Conservation (phyloP, 2,113 vertebrate species). For the Rattus rattus region DNA sequence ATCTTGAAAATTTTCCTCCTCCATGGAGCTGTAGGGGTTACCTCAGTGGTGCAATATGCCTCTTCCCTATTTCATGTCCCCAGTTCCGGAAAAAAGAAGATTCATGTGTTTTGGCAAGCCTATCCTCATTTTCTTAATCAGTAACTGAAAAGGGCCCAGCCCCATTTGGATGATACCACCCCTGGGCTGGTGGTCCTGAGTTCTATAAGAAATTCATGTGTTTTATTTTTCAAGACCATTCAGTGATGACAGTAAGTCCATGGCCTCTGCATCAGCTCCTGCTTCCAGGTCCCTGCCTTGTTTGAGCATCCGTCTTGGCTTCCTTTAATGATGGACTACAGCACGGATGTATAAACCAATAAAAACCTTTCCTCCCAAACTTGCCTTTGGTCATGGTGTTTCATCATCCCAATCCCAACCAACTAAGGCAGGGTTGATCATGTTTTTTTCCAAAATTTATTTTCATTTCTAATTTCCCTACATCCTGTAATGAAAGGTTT, state of each 20-base stretch:
- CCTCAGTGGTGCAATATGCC: too few species aligned
- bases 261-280: background rate
- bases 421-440: background rate
- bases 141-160: background rate
- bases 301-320: background rate
- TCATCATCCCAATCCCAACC: background rate
- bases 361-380: background rate
- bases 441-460: background rate
- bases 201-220: background rate
- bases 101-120: too few species aligned
- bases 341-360: background rate
- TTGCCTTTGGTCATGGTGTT: background rate
- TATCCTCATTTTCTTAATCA: background rate
- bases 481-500: background rate
- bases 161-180: background rate
- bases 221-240: too few species aligned
- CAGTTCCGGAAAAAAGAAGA: too few species aligned
- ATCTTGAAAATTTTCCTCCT: too few species aligned
- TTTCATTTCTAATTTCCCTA: background rate
- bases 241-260: too few species aligned
- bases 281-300: background rate
- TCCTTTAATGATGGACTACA: background rate
- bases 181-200: too few species aligned
- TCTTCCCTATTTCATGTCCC: too few species aligned
- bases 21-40: too few species aligned